phyloP scores from a whole-genome alignment of 1,140 invertebrate species.

The Brachionus manjavacas region DNA sequence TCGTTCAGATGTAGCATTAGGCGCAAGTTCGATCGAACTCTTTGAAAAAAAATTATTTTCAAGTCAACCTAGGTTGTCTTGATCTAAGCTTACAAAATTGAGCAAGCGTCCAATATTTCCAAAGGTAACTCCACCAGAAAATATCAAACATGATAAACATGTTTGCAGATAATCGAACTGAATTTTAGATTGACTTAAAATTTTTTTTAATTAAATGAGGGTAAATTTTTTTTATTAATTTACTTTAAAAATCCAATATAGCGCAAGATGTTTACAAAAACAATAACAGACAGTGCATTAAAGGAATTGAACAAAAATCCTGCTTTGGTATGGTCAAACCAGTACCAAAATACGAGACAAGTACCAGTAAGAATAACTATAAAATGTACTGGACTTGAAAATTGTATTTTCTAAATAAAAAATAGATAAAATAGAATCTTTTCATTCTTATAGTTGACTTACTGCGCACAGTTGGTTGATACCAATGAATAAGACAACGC shows the following conservation, averaged over 20 bases:
- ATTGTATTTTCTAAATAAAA: slow-evolving; percentile 29
- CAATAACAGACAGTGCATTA: slow-evolving; percentile 16
- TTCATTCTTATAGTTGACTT: neutral
- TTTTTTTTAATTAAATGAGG: neutral
- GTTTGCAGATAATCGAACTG: slow-evolving; percentile 37
- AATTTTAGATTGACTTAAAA: slow-evolving; percentile 16
- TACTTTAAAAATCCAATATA: slow-evolving; percentile 32
- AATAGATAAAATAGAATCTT: neutral
- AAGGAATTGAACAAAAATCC: slow-evolving; percentile 36
- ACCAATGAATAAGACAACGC: slow-evolving; percentile 29
- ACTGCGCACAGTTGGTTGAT: slow-evolving; percentile 33
- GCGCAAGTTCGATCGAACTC: neutral
- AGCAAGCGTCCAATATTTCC: slow-evolving; percentile 25
- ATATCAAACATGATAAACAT: slow-evolving; percentile 34
- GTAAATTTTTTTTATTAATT: neutral
- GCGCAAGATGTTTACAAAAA: neutral
- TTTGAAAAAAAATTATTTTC: neutral
- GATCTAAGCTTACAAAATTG: slow-evolving; percentile 15
- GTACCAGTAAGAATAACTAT: neutral
- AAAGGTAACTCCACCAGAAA: slow-evolving; percentile 19
- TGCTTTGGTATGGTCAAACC: slow-evolving; percentile 22
- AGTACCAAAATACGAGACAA: slow-evolving; percentile 42
- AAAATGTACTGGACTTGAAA: slow-evolving; percentile 30
- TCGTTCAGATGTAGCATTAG: neutral
- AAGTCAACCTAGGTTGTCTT: neutral